Base-by-base conservation (phyloP, 2,888 invertebrate species). In the Matsumyia berberina region DNA sequence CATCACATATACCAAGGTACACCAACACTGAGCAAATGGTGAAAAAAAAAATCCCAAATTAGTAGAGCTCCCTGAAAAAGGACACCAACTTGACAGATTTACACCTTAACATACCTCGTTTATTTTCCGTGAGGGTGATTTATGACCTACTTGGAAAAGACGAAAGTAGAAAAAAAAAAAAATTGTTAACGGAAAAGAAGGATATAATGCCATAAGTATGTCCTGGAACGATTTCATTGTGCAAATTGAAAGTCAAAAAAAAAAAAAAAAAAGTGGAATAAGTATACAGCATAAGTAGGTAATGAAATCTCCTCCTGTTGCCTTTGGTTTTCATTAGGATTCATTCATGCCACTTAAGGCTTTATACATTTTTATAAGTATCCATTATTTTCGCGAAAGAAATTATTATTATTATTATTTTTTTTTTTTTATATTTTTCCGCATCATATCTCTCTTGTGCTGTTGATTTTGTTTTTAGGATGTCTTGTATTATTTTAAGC, bases 1-100 rank as follows among this genome's bases (percentile, higher is more conserved):
- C 74, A 64, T 79, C 79, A 46, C 79, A 85, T 72, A 64, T 19
- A 57, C 55, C 33, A 35, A 72, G 51, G 29, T 33, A 53, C 39
- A 33, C 53, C 15, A 57, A 51, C 60, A 62, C 24, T 12, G 5
- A 60, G 5, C 17, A 7, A 12, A 24, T 29, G 12, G 24, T 9
- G 15, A 19, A 49, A 57, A 42, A 76, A 72, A 70, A 81, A 77
- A 72, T 72, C 72, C 81, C 76, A 86, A 86, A 86, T 86, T 86
- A 86, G 86, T 86, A 81, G 76, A 72, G 80, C 86, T 76, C 76
- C 77, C 72, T 86, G 76, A 81, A 81, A 81, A 86, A 86, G 86
- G 86, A 86, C 86, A 81, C 76, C 81, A 86, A 81, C 86, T 86
- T 86, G 86, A 86, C 86, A 86, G 86, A 86, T 86, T 86, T 86